Evolutionary conservation across 2,797 vertebrate species (phyloP).

Genomic region (Myotis vivesi): DNA sequence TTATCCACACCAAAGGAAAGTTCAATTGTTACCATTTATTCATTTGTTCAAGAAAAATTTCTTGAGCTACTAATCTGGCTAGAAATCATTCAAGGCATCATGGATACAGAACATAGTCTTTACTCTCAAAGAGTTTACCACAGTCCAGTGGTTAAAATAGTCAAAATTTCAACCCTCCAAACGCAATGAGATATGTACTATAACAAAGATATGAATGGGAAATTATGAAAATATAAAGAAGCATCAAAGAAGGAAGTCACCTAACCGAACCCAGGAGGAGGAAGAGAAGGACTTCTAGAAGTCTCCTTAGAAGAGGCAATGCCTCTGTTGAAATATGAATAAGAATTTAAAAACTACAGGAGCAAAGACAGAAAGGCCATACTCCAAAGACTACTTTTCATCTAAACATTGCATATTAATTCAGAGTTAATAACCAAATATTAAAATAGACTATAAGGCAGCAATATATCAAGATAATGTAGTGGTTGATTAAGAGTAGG

Average conservation of each 20-base stretch:
- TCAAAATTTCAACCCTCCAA: background rate
- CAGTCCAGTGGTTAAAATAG: background rate
- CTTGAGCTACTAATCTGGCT: background rate
- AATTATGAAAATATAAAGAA: background rate
- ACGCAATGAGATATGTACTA: background rate
- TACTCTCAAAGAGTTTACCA: background rate
- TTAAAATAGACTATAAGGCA: background rate
- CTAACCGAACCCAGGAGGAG: background rate
- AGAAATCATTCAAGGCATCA: background rate
- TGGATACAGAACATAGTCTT: background rate
- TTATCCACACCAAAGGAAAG: background rate
- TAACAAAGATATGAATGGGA: background rate
- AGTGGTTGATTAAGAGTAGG: background rate
- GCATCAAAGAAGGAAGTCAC: background rate
- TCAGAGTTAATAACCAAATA: background rate
- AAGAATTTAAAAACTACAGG: background rate
- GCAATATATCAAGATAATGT: background rate
- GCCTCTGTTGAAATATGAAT: background rate
- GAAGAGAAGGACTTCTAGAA: background rate
- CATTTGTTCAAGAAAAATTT: background rate
- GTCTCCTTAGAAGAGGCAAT: background rate
- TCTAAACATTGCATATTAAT: background rate
- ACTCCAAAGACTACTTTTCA: background rate
- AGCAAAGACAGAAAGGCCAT: background rate
- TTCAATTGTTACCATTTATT: background rate